A percentile compares a stretch with the other conserved stretches of the same genome.
Conservation (phyloP, 2,113 vertebrate species). For the Sylvietta virens region DNA sequence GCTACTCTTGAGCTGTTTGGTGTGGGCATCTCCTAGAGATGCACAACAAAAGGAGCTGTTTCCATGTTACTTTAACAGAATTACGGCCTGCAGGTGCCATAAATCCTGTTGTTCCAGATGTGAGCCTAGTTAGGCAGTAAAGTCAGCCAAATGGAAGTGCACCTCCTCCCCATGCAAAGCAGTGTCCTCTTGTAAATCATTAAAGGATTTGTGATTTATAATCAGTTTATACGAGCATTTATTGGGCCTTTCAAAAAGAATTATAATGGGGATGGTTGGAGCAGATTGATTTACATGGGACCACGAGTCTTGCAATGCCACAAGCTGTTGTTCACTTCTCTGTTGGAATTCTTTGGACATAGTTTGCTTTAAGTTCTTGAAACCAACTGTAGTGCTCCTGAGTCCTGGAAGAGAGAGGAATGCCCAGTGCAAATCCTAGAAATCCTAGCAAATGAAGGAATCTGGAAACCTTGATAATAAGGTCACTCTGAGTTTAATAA, state of each 20-base stretch:
- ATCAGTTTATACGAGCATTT: not conserved
- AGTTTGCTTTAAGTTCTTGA: not conserved
- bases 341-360: not conserved
- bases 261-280: not conserved
- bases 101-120: slow-evolving; percentile 22
- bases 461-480: not conserved
- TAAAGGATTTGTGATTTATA: slow-evolving; percentile 39
- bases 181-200: not conserved
- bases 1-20: not conserved
- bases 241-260: slow-evolving; percentile 32
- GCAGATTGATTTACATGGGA: not conserved
- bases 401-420: not conserved
- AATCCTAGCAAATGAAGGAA: not conserved
- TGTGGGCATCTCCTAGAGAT: not conserved
- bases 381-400: fast-evolving
- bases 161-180: not conserved
- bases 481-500: not conserved
- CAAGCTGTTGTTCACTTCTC: slow-evolving; percentile 6
- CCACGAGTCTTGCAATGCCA: not conserved
- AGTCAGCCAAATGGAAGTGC: not conserved
- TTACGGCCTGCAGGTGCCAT: not conserved
- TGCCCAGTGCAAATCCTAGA: not conserved
- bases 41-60: not conserved
- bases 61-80: not conserved
- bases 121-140: not conserved